Evolutionary conservation across 1,140 invertebrate species (phyloP), one percentile per base, ranked within the genome.

Genomic region (Eriosoma lanigerum): DNA sequence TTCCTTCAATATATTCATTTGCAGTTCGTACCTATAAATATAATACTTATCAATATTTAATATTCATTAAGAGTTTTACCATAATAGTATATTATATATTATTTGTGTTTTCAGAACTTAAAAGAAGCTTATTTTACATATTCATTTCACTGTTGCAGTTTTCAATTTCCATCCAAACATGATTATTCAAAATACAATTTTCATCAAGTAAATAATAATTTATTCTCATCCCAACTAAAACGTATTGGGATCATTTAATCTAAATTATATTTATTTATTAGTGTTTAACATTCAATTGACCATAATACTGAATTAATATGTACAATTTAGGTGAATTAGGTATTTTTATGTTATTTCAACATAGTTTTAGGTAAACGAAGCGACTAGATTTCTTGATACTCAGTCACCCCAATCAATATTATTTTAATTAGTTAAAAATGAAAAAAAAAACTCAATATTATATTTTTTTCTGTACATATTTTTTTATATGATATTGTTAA

Each of bases 1-100:
- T 96, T 84, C 94, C 94, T 3, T 94, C 93, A 21, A 91, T 96
- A 78, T 92, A 94, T 83, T 89, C 92, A 84, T 93, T 95, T 83
- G 86, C 88, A 86, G 91, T 92, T 85, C 87, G 86, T 84, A 64
- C 19, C 24, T 9, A 5, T 15, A n/a, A n/a, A n/a, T 10, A 29
- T 15, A 60, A 58, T 26, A 58, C 1, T 58, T 58, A 24, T 15
- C 4, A 3, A 5, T n/a, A n/a, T n/a, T 26, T 58, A 0, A 44
- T 82, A 10, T 78, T 46, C n/a, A 62, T 32, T 62, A 26, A 29
- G 17, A 38, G 17, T 64, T 21, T n/a, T n/a, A 19, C 13, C 17
- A 17, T 9, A 29, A 17, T 38, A 58, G 24, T 32, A 38, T 19
- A 64, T n/a, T 12, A 2, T 6, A 26, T 44, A 88, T 8, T 86